Conservation (phyloP, 2,888 invertebrate genomes). For the Cremastobaeus sp. region DNA sequence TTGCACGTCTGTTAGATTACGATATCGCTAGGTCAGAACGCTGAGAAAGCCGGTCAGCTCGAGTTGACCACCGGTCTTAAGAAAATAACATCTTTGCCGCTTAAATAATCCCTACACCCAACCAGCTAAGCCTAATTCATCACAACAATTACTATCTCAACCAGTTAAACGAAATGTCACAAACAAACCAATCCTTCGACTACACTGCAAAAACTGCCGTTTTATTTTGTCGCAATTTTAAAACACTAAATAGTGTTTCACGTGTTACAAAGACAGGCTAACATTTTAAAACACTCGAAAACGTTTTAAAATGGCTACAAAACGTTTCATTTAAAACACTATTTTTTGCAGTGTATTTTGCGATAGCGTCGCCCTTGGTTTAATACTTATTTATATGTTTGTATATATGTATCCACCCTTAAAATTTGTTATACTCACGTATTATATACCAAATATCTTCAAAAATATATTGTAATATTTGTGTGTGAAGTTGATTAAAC, state of each 20-base stretch:
- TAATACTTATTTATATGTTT: conserved; percentile 40
- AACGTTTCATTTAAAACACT: too few species aligned
- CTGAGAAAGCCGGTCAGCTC: conserved; percentile 11
- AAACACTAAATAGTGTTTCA: too few species aligned
- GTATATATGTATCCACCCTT: conserved; percentile 43
- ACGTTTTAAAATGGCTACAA: too few species aligned
- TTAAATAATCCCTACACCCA: conserved; percentile 27
- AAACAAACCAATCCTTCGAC: conserved; percentile 34
- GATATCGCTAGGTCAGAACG: background rate
- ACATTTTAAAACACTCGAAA: too few species aligned
- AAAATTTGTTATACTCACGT: conserved; percentile 42
- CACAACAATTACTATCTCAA: conserved; percentile 43
- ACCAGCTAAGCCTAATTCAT: conserved; percentile 46
- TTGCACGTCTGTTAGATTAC: conserved; percentile 7
- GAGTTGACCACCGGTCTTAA: conserved; percentile 18
- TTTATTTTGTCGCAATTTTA: too few species aligned
- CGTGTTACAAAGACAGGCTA: too few species aligned
- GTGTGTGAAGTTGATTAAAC: conserved; percentile 43
- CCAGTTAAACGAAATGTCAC: conserved; percentile 33
- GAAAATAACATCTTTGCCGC: conserved; percentile 28
- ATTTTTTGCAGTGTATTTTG: too few species aligned
- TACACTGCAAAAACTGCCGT: too few species aligned
- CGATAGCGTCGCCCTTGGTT: conserved; percentile 10
- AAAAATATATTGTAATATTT: conserved; percentile 55
- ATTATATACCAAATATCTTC: conserved; percentile 53